Conservation (phyloP, 2,888 invertebrate genomes). For the Cacoxenus indagator region DNA sequence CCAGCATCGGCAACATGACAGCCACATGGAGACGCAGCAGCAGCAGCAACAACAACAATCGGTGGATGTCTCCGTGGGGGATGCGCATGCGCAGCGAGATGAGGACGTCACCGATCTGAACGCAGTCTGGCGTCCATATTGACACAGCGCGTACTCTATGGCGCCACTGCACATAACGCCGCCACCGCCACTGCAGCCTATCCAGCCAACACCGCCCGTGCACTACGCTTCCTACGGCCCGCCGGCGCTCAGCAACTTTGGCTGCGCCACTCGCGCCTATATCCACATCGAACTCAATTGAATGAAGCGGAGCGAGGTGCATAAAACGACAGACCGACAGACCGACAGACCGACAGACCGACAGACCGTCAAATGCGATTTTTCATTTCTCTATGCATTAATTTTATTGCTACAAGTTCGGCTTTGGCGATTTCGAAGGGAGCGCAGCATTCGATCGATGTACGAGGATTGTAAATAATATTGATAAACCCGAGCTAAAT, state of each 20-base stretch:
- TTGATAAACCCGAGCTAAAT: conserved; percentile 3
- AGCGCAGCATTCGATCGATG: no score
- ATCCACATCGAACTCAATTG: conserved; percentile 65
- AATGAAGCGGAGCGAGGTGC: background rate
- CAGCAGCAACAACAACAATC: conserved; percentile 51
- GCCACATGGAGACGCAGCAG: conserved; percentile 52
- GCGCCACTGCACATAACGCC: background rate
- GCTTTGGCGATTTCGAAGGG: no score
- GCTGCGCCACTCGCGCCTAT: conserved; percentile 41
- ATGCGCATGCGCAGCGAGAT: conserved; percentile 46
- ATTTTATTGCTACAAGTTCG: no score
- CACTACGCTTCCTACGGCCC: background rate
- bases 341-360: no score
- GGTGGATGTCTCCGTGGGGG: conserved; percentile 27
- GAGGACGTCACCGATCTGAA: conserved; percentile 71
- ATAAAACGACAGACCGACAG: conserved; percentile 1
- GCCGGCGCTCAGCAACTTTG: background rate
- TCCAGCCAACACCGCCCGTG: conserved; percentile 21
- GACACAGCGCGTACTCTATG: conserved; percentile 62
- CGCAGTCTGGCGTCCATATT: conserved; percentile 85
- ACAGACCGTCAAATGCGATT: no score
- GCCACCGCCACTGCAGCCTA: conserved; percentile 10
- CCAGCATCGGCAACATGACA: conserved; percentile 62
- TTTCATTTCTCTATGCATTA: no score
- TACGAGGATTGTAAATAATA: background rate